Percentiles rank a stretch among this genome's conserved stretches.
phyloP scores from a whole-genome alignment of 53 echinoderm and acorn worm species.

The Glandiceps talaboti region DNA sequence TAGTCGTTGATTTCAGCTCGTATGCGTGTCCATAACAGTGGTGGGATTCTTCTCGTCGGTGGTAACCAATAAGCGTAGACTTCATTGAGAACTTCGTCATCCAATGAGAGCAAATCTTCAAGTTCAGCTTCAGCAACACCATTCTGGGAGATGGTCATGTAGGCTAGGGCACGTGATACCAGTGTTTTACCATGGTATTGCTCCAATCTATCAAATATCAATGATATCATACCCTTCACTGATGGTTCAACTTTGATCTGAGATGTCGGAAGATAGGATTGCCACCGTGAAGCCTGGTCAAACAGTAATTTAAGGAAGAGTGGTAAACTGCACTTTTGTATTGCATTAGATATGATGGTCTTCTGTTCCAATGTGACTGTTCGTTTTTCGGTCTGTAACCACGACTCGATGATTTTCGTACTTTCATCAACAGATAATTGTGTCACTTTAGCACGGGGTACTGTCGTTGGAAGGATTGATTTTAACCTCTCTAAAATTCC shows the following conservation, averaged over 20 bases:
- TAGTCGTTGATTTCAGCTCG: too few relatives aligned
- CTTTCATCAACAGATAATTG: slow-evolving; percentile 19
- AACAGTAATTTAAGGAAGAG: slow-evolving; percentile 35
- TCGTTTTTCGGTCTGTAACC: slow-evolving; percentile 10
- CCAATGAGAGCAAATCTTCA: too few relatives aligned
- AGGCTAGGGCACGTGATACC: too few relatives aligned
- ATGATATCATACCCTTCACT: too few relatives aligned
- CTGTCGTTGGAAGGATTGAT: slow-evolving; percentile 4
- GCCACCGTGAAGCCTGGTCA: slow-evolving; percentile 22
- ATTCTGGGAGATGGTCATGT: too few relatives aligned
- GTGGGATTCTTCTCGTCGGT: slow-evolving; percentile 28
- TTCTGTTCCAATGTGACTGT: slow-evolving; percentile 11
- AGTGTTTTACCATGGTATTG: too few relatives aligned
- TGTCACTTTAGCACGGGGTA: slow-evolving; percentile 5
- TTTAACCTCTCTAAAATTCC: slow-evolving; percentile 19
- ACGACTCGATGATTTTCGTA: too few relatives aligned
- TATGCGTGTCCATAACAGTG: slow-evolving; percentile 32
- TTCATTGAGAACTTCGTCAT: too few relatives aligned
- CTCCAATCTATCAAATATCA: slow-evolving; percentile 23
- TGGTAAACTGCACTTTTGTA: slow-evolving; percentile 22
- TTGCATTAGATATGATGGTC: slow-evolving; percentile 11
- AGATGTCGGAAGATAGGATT: slow-evolving; percentile 11
- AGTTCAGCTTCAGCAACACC: slow-evolving; percentile 34
- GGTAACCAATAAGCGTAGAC: too few relatives aligned
- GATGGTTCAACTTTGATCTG: too few relatives aligned